Conservation (phyloP, 2,113 vertebrate genomes). For the Tragelaphus scriptus region DNA sequence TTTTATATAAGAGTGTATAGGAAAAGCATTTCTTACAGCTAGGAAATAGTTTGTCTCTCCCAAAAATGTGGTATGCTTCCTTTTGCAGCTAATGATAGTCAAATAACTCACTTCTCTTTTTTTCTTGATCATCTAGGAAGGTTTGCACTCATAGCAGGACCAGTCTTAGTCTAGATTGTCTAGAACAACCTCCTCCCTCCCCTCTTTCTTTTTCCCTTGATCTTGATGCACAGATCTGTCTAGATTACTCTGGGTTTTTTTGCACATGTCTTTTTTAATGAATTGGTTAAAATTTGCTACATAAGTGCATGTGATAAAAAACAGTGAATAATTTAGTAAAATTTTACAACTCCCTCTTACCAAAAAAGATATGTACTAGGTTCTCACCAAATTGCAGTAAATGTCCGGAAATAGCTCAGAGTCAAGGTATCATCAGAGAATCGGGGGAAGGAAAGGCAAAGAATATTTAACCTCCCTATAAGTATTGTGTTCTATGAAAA, state of each 20-base stretch:
- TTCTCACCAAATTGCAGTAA: background rate
- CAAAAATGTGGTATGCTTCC: background rate
- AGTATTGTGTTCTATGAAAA: background rate
- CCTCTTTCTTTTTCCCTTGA: background rate
- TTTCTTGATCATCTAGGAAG: background rate
- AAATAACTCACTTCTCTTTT: background rate
- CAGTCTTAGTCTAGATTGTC: background rate
- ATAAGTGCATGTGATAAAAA: constrained; percentile 13
- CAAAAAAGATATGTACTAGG: background rate
- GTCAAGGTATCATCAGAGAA: background rate
- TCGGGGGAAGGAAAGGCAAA: background rate
- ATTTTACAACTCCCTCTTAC: background rate
- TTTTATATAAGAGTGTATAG: background rate
- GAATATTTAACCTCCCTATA: background rate
- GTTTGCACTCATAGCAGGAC: background rate
- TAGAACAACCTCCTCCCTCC: background rate
- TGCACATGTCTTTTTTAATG: background rate
- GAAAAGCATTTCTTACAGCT: background rate
- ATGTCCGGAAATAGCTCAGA: background rate
- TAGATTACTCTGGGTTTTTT: background rate
- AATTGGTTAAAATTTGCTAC: background rate
- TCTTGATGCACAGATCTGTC: background rate
- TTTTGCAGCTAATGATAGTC: background rate
- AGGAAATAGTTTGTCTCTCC: background rate
- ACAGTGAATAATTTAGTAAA: background rate